These are phyloP conservation scores for Thecocarcelia acutangulata DNA, from an alignment of 2,888 invertebrate species.

Conservation along the genomic window DNA sequence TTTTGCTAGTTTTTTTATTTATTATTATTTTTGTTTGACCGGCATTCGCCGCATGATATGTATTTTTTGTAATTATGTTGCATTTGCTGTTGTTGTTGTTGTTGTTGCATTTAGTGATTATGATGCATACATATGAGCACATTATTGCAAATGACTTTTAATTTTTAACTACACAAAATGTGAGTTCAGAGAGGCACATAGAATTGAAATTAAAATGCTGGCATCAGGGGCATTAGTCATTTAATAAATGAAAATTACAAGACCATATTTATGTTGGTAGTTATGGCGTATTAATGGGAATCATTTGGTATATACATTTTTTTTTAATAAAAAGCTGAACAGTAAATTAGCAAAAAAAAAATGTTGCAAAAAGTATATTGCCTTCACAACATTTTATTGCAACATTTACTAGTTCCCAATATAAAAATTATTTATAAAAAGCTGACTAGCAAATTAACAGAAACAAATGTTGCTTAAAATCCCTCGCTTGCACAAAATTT, in stretches of 20 bases:
- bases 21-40: slow-evolving; percentile 50
- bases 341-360: no score
- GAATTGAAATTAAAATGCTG: slow-evolving; percentile 31
- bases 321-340: no score
- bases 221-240: slow-evolving; percentile 58
- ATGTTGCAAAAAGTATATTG: no score
- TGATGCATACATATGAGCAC: slow-evolving; percentile 66
- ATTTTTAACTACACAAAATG: slow-evolving; percentile 37
- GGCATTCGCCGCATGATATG: slow-evolving; percentile 64
- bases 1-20: slow-evolving; percentile 62
- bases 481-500: no score
- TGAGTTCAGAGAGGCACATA: not conserved
- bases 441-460: no score
- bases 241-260: slow-evolving; percentile 28
- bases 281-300: slow-evolving; percentile 26
- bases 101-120: slow-evolving; percentile 51
- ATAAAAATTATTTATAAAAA: no score
- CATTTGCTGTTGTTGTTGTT: slow-evolving; percentile 25
- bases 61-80: slow-evolving; percentile 67
- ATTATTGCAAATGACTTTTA: slow-evolving; percentile 63
- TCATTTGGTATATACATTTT: not conserved
- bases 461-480: no score
- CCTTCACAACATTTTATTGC: no score
- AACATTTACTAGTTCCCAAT: no score
- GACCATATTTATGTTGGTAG: slow-evolving; percentile 3